Evolutionary conservation across 2,113 vertebrate genomes (phyloP), one percentile per base, ranked within the genome.

Genomic region (Herpetotheres cachinnans): DNA sequence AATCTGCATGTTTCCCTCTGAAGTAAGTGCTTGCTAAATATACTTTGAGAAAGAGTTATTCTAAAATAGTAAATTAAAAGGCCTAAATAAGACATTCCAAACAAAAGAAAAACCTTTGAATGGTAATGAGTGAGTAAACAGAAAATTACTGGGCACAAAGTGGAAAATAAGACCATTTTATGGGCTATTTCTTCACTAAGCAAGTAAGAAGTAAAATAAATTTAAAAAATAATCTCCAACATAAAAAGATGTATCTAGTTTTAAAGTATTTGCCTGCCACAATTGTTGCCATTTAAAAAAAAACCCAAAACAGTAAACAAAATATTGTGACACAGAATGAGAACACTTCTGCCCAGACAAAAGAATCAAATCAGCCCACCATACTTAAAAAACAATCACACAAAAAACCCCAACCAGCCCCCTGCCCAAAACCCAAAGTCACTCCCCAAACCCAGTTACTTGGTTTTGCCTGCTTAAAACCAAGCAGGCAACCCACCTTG

Each of bases 1-100:
- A 96, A 96, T 95, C 95, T 96, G 93, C 95, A 96, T 97, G 83
- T 84, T 95, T 92, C 96, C 89, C 82, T 95, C 92, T 95, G 89
- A 95, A 97, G 76, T 92, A 89, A 93, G 71, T 56, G 90, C 87
- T 82, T 16, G 82, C 91, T 97, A 97, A 96, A 96, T 96, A 95
- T 95, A 96, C 61, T 91, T 86, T 10, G 21, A 71, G 82, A 95
- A 89, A 86, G 63, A 79, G 94, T 82, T 97, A 78, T 61, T 94
- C 83, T 81, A 69, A 95, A 95, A 91, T 86, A 95, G 89, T 95
- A 76, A 91, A 93, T 91, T 93, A 95, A 83, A 90, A 94, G 62
- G 36, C 91, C 62, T 94, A 93, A 94, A 96, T 74, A 92, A 93
- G 73, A 93, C 79, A 83, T 89, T 86, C 27, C 47, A 93, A 89